Base-by-base conservation (phyloP, 2,888 invertebrate genomes). In the Odontocerum albicorne region DNA sequence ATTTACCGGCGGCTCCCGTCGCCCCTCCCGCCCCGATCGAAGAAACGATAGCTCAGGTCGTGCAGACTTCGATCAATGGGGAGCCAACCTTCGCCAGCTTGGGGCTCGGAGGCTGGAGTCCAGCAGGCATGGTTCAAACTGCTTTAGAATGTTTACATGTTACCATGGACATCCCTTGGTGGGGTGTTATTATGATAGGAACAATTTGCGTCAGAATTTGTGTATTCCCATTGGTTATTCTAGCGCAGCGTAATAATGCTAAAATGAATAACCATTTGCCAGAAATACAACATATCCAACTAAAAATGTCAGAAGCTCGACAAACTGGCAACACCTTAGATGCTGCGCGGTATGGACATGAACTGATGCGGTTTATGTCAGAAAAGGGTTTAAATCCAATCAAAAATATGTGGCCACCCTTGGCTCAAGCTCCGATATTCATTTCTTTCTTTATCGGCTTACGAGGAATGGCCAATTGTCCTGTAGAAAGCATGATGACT, bases 401-500 rank as follows among this genome's bases (percentile, higher is more conserved):
- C 1, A 92, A 89, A 69, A 88, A 86, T 70, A 76, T 93, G 73
- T 58, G 91, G 39, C 86, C 89, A 1, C 89, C 91, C 0, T 60
- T 92, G 35, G 85, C 86, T 0, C 92, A 92, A 73, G 91, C 91
- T 49, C 96, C 96, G 0, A 74, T 98, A 12, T 98, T 98, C 69
- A 73, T 97, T 60, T 95, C 96, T 1, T 90, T 95, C 69, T 98
- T 96, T 68, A 81, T 92, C 74, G 93, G 88, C 0, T 72, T 99
- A 40, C 81, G 92, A 63, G 77, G 83, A 61, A 96, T 99, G 96
- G 86, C 94, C 1, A 88, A 87, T 66, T 81, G 88, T 21, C 97
- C 96, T 1, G 90, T 99, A 27, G 93, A 92, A 35, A 95, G 95
- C 67, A 82, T 98, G 81, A 81, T 84, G 60, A 77, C 83, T 1